Evolutionary conservation across 2,888 invertebrate genomes (phyloP), one percentile per base, ranked within the genome.

Genomic region (Coecobrya sp.): DNA sequence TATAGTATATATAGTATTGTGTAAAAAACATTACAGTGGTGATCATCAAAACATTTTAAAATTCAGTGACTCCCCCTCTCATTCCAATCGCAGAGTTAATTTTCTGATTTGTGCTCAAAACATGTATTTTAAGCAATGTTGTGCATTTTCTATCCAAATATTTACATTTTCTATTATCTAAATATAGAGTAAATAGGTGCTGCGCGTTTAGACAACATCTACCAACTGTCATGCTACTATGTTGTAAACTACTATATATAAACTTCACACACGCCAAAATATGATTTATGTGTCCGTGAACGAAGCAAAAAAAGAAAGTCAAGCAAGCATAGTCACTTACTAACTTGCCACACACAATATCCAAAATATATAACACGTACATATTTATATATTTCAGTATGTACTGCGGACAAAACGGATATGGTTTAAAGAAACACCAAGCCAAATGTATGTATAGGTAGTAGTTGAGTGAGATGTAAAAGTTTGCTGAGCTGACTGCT

Each of bases 121-220:
- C 49, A 10, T 27, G 22, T 70, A 16, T 55, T 86, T 73, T 27
- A 36, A 45, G 42, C 59, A 49, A 76, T 42, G 87, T 68, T 70
- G 65, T n/a, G 65, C 68, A 81, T 89, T 30, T 65, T 42, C 59
- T 22, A 19, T 52, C 45, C 85, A 90, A 90, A 90, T 90, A 90
- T 90, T 90, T 90, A 90, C 90, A 22, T 85, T 85, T 90, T 62
- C 73, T 42, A 70, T 90, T 90, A 85, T 45, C 90, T 90, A 85
- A 90, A 90, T 85, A 90, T 90, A 85, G 84, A 85, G 85, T 76
- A 85, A 89, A 89, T 84, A 89, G 7, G 45, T 45, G 11, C 16
- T n/a, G 22, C 16, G 42, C 25, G 25, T 79, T n/a, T 13, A 45
- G 10, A 79, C n/a, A 49, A 79, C 27, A 25, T 45, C 36, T n/a